phyloP scores from a whole-genome alignment of 2,888 invertebrate species.

The Scrobipalpa costella region DNA sequence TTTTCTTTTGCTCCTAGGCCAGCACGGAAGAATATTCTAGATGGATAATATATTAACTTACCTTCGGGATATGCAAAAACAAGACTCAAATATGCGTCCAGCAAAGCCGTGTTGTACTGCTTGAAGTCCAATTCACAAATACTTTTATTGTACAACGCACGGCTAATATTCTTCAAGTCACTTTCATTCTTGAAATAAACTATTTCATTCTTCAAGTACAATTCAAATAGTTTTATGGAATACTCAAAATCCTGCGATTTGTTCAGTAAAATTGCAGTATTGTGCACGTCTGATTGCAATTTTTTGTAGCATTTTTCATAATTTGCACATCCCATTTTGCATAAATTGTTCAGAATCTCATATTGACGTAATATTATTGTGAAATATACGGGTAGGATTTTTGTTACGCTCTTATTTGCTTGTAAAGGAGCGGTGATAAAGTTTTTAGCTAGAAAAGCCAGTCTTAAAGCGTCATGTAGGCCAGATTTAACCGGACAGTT shows the following conservation, averaged over 20 bases:
- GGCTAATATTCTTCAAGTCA: conserved; percentile 57
- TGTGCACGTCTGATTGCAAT: conserved; percentile 65
- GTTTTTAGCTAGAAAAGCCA: conserved; percentile 57
- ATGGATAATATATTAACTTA: conserved; percentile 7
- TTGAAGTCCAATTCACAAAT: conserved; percentile 65
- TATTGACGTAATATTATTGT: conserved; percentile 52
- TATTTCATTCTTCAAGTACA: conserved; percentile 60
- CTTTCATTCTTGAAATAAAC: conserved; percentile 37
- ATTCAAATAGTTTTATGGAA: conserved; percentile 60
- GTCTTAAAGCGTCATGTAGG: conserved; percentile 59
- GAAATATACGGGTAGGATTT: conserved; percentile 41
- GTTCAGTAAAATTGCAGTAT: conserved; percentile 61
- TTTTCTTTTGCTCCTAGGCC: too few relatives aligned
- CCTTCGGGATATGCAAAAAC: conserved; percentile 52
- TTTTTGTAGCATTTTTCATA: conserved; percentile 58
- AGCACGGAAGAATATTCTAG: too few relatives aligned
- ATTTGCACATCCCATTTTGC: conserved; percentile 51
- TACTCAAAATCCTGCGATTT: conserved; percentile 52
- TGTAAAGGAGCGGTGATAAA: conserved; percentile 47
- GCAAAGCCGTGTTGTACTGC: conserved; percentile 53
- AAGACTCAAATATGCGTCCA: conserved; percentile 61
- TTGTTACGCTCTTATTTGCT: conserved; percentile 42
- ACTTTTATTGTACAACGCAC: conserved; percentile 68
- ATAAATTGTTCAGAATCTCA: conserved; percentile 48
- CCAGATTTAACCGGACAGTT: conserved; percentile 57